These are phyloP conservation scores for Abrostola triplasia DNA, from an alignment of 2,888 invertebrate species.

Conservation along the genomic window DNA sequence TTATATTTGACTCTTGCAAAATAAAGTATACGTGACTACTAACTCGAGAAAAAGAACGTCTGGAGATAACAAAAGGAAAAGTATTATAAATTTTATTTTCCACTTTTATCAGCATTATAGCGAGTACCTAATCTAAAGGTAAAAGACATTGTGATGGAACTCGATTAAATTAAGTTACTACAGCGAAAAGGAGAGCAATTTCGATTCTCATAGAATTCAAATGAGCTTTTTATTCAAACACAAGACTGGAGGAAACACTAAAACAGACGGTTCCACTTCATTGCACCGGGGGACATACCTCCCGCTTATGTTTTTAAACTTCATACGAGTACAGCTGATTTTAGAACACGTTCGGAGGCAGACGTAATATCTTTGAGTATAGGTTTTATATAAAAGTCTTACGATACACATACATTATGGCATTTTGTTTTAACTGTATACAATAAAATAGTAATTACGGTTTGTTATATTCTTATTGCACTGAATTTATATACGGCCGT, in stretches of 20 bases:
- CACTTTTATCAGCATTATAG: slow-evolving; percentile 66
- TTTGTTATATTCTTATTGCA: neutral
- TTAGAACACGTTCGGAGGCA: slow-evolving; percentile 19
- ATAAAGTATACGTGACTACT: slow-evolving; percentile 50
- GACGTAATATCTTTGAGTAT: neutral
- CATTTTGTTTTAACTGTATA: neutral
- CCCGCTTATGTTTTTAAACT: slow-evolving; percentile 66
- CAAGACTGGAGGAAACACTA: slow-evolving; percentile 78
- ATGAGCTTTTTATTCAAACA: slow-evolving; percentile 87
- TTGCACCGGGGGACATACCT: slow-evolving; percentile 68
- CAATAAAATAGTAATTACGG: neutral
- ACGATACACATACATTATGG: neutral
- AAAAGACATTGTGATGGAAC: slow-evolving; percentile 80
- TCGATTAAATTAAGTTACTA: slow-evolving; percentile 87
- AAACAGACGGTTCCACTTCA: slow-evolving; percentile 77
- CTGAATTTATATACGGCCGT: slow-evolving; percentile 7
- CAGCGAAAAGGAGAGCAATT: slow-evolving; percentile 85
- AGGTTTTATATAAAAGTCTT: slow-evolving; percentile 1
- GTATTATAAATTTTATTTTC: slow-evolving; percentile 58
- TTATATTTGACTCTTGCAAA: slow-evolving; percentile 47
- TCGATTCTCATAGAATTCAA: slow-evolving; percentile 87
- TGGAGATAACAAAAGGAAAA: slow-evolving; percentile 49
- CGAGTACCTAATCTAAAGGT: slow-evolving; percentile 78
- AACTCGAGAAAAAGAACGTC: slow-evolving; percentile 50
- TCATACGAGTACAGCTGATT: slow-evolving; percentile 52